phyloP scores from a whole-genome alignment of 2,113 vertebrate genomes.

The Oenanthe oenanthe region DNA sequence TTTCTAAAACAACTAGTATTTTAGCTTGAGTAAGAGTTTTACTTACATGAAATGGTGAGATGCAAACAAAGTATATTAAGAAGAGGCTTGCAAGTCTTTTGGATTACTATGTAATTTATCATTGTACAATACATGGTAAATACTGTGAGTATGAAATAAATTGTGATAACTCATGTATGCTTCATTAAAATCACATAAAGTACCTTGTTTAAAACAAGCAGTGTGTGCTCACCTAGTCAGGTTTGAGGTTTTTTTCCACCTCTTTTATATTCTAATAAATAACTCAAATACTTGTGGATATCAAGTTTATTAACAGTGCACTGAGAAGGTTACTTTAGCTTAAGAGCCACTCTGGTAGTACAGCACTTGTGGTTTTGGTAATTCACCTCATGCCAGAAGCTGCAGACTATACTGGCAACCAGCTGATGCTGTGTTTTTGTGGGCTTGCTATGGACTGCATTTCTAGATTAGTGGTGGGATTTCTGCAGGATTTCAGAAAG shows the following conservation, averaged over 20 bases:
- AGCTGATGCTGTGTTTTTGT: not conserved
- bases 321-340: not conserved
- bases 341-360: not conserved
- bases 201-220: not conserved
- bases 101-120: not conserved
- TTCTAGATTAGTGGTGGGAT: not conserved
- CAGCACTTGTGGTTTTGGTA: not conserved
- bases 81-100: not conserved
- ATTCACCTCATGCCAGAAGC: not conserved
- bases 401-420: not conserved
- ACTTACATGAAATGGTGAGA: not conserved
- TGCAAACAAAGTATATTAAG: not conserved
- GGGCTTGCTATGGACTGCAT: not conserved
- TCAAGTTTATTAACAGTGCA: not conserved
- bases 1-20: not conserved
- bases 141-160: not conserved
- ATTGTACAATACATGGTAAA: not conserved
- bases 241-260: not conserved
- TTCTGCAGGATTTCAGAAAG: not conserved
- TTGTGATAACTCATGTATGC: not conserved
- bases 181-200: not conserved
- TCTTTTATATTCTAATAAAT: not conserved
- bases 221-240: not conserved
- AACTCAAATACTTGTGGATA: not conserved
- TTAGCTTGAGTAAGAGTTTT: not conserved